phyloP scores from a whole-genome alignment of 2,888 invertebrate species.

The Slavum lentiscoides region DNA sequence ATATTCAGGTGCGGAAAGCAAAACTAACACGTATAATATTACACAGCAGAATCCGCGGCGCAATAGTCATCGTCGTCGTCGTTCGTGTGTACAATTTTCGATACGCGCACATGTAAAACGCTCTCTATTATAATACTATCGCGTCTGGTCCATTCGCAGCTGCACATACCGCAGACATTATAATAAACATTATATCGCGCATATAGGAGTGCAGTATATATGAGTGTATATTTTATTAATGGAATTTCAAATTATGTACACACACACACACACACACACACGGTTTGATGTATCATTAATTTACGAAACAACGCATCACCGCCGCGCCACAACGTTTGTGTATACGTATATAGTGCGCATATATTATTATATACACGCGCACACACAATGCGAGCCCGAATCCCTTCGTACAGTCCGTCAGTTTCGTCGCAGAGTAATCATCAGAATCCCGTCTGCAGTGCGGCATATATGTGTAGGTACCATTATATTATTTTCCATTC shows the following conservation, averaged over 20 bases:
- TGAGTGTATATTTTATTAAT: conserved; percentile 18
- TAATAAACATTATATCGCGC: too few species aligned
- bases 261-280: neutral
- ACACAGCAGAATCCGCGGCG: too few species aligned
- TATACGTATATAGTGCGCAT: neutral
- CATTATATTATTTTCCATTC: conserved; percentile 23
- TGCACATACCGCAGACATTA: too few species aligned
- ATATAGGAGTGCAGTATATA: neutral
- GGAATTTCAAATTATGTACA: conserved; percentile 17
- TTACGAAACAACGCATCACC: conserved; percentile 28
- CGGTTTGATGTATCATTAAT: conserved; percentile 42
- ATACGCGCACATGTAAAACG: too few species aligned
- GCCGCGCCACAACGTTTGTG: neutral
- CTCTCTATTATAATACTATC: too few species aligned
- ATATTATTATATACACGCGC: neutral
- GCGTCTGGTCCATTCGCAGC: too few species aligned
- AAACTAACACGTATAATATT: too few species aligned
- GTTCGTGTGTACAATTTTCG: too few species aligned
- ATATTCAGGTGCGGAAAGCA: too few species aligned
- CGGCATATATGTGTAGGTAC: too few species aligned
- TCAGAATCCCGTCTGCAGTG: conserved; percentile 17
- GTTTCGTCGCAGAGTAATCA: neutral
- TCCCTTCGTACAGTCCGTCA: neutral
- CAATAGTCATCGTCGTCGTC: too few species aligned
- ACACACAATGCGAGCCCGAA: neutral